Conservation (phyloP, 2,888 invertebrate genomes). For the Drepanosiphum platanoidis region DNA sequence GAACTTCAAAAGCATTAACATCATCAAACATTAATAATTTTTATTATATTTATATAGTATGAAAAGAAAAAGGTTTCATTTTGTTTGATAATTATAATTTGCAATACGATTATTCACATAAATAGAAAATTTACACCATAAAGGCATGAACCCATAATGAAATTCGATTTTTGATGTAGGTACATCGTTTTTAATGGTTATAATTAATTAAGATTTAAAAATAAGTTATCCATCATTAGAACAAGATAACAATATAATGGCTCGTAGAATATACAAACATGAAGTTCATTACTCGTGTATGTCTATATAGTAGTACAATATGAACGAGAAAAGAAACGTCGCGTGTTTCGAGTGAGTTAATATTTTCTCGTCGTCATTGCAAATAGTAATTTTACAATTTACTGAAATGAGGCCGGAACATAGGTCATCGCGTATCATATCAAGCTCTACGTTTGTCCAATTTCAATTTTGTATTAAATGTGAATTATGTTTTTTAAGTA, state of each 20-base stretch:
- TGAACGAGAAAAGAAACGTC: not conserved
- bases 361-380: not conserved
- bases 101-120: no score
- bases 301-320: no score
- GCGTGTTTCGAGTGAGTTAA: constrained; percentile 4
- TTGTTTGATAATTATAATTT: no score
- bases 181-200: no score
- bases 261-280: not conserved
- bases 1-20: no score
- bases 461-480: not conserved
- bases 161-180: no score
- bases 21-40: no score
- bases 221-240: not conserved
- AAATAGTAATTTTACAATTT: constrained; percentile 6
- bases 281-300: no score
- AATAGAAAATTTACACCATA: no score
- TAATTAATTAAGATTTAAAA: not conserved
- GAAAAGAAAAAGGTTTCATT: no score
- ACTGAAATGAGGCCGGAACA: constrained; percentile 15
- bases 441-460: not conserved
- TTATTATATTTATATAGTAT: no score
- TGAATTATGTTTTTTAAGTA: not conserved
- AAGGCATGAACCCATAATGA: no score
- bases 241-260: not conserved
- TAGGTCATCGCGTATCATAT: not conserved